Evolutionary conservation across 2,888 invertebrate species (phyloP), one percentile per base, ranked within the genome.

Genomic region (Eucriotettix oculatus): DNA sequence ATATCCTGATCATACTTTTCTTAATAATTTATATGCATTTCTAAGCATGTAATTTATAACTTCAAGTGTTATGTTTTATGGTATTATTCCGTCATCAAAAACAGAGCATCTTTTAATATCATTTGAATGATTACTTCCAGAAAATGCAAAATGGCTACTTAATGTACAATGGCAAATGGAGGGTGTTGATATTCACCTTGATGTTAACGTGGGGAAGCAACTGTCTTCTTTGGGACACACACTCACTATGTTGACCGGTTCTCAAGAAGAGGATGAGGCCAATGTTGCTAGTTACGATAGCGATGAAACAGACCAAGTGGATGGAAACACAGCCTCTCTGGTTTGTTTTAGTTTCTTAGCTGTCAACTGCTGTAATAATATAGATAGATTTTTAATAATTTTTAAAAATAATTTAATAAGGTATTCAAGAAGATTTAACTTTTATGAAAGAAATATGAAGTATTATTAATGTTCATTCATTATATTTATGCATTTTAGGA

Each of bases 131-230:
- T 59, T 60, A 58, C 63, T 70, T 70, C 61, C 71, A 82, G 91
- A 91, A 72, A 92, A 96, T 74, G 97, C 98, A 5, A 97, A 98
- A 72, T 99, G 98, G 98, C 84, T 97, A 69, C 77, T 99, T 61
- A 97, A 97, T 74, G 95, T 99, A 1, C 89, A 93, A 65, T 98
- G 98, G 95, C 90, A 97, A 76, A 99, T 99, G 99, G 93, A 97
- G 73, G 99, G 99, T 57, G 94, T 97, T 10, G 96, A 96, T 70
- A 94, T 97, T 65, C 94, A 97, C 72, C 75, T 97, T 60, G 96
- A 97, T 73, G 91, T 94, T 0, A 93, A 90, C 72, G 93, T 99
- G 54, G 98, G 98, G 58, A 95, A 97, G 72, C 91, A 96, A 70
- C 77, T 98, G 41, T 94, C 95, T 0, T 89, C 95, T 0, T 77